A percentile compares a stretch with the other conserved stretches of the same genome.
These are phyloP conservation scores for Brachystomella parvula DNA, from an alignment of 1,140 invertebrate species.

Conservation along the genomic window DNA sequence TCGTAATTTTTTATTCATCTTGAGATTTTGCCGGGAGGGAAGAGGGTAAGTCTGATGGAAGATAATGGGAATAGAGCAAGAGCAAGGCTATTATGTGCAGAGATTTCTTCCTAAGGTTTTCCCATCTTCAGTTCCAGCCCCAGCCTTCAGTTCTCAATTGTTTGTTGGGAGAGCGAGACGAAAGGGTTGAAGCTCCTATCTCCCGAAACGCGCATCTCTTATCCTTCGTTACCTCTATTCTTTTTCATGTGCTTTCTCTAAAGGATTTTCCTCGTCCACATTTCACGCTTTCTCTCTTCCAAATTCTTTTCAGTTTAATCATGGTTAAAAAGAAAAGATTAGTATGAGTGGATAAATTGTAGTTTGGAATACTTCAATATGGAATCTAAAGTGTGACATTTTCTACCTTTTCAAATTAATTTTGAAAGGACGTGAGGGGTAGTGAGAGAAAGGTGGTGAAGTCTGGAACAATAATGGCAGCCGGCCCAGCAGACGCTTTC, in stretches of 20 bases:
- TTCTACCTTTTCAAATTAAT: background rate
- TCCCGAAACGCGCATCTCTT: background rate
- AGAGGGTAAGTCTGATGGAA: too few species aligned
- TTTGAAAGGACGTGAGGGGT: background rate
- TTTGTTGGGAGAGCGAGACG: background rate
- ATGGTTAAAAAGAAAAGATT: too few species aligned
- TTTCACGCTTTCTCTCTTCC: too few species aligned
- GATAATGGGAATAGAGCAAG: background rate
- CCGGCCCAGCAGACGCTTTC: constrained; percentile 40
- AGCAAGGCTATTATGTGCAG: background rate
- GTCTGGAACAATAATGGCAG: constrained; percentile 37
- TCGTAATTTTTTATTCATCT: too few species aligned
- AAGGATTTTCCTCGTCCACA: too few species aligned
- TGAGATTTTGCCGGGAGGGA: too few species aligned
- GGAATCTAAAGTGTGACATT: background rate
- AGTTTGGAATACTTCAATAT: too few species aligned
- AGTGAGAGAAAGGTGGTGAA: background rate
- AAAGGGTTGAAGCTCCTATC: background rate
- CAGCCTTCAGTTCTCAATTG: background rate
- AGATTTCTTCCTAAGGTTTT: background rate
- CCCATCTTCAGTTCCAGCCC: background rate
- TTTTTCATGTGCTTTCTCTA: too few species aligned
- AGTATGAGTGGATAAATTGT: too few species aligned
- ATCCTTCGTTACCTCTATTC: too few species aligned
- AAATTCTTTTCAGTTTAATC: too few species aligned